phyloP scores from a whole-genome alignment of 2,113 vertebrate species.

The Antennarius striatus region DNA sequence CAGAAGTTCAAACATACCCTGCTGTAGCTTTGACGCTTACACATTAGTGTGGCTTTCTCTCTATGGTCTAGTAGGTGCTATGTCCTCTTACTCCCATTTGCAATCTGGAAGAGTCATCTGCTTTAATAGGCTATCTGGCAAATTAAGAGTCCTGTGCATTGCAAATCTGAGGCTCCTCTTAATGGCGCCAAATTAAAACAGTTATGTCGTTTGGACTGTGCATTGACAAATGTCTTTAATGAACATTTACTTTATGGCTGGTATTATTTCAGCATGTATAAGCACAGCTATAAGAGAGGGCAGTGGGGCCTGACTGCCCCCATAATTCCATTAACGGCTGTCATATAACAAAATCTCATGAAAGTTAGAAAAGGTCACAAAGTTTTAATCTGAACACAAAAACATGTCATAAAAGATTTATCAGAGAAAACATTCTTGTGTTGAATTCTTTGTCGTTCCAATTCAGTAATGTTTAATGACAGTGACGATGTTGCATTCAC shows the following conservation, averaged over 20 bases:
- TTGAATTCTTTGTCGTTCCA: too few relatives aligned
- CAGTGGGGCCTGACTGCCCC: conserved; percentile 48
- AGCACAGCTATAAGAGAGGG: conserved; percentile 62
- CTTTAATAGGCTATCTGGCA: conserved; percentile 81
- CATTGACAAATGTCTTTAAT: conserved; percentile 83
- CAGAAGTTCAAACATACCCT: background rate
- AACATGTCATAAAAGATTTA: too few relatives aligned
- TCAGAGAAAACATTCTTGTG: too few relatives aligned
- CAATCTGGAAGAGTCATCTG: conserved; percentile 75
- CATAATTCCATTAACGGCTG: conserved; percentile 40
- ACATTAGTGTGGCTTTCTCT: conserved; percentile 26
- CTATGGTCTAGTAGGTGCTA: conserved; percentile 51
- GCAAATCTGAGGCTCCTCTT: conserved; percentile 79
- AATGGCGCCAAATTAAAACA: conserved; percentile 81
- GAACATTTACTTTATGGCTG: conserved; percentile 78
- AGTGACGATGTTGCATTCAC: too few relatives aligned
- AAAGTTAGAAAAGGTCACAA: conserved; percentile 65
- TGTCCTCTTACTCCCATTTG: conserved; percentile 69
- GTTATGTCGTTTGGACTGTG: conserved; percentile 79
- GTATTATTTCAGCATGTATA: conserved; percentile 76
- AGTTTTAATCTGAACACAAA: too few relatives aligned
- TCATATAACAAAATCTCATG: conserved; percentile 26
- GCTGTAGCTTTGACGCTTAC: conserved; percentile 15
- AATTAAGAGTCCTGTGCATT: conserved; percentile 75
- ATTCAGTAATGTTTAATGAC: too few relatives aligned